A percentile compares a stretch with the other conserved stretches of the same genome.
Evolutionary conservation across 2,113 vertebrate species (phyloP).

Genomic region (Pelusios castaneus): DNA sequence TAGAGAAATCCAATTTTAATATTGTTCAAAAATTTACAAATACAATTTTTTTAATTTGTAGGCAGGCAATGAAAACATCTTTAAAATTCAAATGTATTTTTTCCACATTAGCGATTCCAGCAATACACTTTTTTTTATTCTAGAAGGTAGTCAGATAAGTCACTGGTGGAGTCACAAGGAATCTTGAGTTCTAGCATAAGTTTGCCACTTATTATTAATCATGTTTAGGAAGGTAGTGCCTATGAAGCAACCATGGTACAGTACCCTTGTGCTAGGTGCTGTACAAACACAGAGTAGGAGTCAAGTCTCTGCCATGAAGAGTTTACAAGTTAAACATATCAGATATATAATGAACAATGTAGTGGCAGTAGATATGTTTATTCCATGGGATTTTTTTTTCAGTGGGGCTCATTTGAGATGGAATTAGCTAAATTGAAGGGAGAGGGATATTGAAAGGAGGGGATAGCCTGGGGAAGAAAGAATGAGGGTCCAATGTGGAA

Average conservation of each 20-base stretch:
- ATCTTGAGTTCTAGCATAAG: too few relatives aligned
- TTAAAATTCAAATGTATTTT: not conserved
- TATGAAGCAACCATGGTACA: too few relatives aligned
- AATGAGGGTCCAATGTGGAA: not conserved
- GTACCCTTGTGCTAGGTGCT: not conserved
- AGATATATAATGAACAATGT: not conserved
- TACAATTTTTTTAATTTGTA: too few relatives aligned
- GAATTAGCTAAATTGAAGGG: not conserved
- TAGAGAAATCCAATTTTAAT: not conserved
- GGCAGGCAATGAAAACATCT: too few relatives aligned
- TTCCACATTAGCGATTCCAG: not conserved
- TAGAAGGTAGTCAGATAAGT: too few relatives aligned
- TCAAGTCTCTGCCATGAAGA: not conserved
- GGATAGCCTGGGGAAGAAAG: not conserved
- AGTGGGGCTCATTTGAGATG: not conserved
- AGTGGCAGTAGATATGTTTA: not conserved
- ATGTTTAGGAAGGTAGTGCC: too few relatives aligned
- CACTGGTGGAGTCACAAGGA: too few relatives aligned
- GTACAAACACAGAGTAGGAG: not conserved
- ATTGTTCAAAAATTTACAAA: too few relatives aligned
- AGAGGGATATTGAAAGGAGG: not conserved
- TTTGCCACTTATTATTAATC: too few relatives aligned
- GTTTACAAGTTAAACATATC: not conserved
- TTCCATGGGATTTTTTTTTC: not conserved
- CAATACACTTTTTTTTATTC: not conserved